Percentiles rank a stretch among this genome's conserved stretches.
Evolutionary conservation across 2,797 vertebrate genomes (phyloP).

Genomic region (Hemibagrus guttatus): DNA sequence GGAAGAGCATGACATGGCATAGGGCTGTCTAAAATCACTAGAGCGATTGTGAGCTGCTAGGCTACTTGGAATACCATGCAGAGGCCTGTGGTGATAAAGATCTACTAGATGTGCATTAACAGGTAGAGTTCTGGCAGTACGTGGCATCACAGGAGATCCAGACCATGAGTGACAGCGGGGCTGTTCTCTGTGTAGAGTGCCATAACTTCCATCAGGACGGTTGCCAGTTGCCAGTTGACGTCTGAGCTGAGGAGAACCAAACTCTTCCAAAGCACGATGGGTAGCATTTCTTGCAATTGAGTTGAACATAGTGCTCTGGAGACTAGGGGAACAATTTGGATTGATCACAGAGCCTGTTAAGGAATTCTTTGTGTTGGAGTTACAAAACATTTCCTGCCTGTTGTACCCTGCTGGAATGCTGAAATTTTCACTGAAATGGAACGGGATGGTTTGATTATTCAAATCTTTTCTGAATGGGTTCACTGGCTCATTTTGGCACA

Average conservation of each 20-base stretch:
- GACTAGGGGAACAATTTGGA: conserved; percentile 50
- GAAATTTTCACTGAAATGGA: conserved; percentile 62
- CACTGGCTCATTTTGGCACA: conserved; percentile 57
- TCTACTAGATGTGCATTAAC: conserved; percentile 58
- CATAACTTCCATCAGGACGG: conserved; percentile 39
- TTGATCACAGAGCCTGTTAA: conserved; percentile 34
- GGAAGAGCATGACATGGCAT: conserved; percentile 36
- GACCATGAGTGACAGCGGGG: conserved; percentile 67
- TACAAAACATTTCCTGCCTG: conserved; percentile 38
- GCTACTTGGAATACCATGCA: conserved; percentile 68
- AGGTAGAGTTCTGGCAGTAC: conserved; percentile 63
- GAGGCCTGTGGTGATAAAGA: conserved; percentile 50
- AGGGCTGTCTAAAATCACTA: conserved; percentile 55
- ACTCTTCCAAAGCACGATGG: conserved; percentile 68
- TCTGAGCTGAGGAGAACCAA: conserved; percentile 70
- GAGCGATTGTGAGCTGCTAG: conserved; percentile 69
- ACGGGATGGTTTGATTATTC: conserved; percentile 48
- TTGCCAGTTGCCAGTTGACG: conserved; percentile 51
- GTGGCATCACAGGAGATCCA: conserved; percentile 66
- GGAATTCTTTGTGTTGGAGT: conserved; percentile 47
- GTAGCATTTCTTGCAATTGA: conserved; percentile 67
- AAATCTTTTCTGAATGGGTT: conserved; percentile 47
- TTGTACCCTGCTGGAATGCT: conserved; percentile 65
- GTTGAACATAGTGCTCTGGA: conserved; percentile 58
- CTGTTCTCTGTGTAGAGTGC: conserved; percentile 33